These are phyloP conservation scores for Punctoribates punctum DNA, from an alignment of 2,888 invertebrate species.

Conservation along the genomic window DNA sequence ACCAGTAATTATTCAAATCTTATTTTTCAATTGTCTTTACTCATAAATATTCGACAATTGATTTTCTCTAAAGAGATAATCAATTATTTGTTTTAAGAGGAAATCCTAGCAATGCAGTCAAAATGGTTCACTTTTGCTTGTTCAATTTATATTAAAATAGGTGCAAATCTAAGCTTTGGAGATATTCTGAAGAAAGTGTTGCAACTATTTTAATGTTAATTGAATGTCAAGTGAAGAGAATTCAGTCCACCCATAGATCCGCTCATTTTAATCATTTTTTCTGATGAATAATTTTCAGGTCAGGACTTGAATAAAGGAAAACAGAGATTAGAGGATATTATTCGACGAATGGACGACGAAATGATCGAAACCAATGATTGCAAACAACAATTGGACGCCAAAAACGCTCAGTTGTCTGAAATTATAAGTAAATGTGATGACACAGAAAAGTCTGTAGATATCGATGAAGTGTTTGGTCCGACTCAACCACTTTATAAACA, in stretches of 20 bases:
- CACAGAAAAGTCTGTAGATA: slow-evolving; percentile 72
- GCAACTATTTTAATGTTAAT: too few relatives aligned
- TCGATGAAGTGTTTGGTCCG: slow-evolving; percentile 94
- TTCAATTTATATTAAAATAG: too few relatives aligned
- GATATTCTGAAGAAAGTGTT: too few relatives aligned
- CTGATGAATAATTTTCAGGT: slow-evolving; percentile 53
- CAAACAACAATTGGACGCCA: slow-evolving; percentile 64
- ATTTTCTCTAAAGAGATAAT: too few relatives aligned
- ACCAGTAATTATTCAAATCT: slow-evolving; percentile 58
- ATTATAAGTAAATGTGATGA: slow-evolving; percentile 68
- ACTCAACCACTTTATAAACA: slow-evolving; percentile 94
- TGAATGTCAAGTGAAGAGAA: too few relatives aligned
- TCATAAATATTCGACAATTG: too few relatives aligned
- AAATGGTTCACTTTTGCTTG: too few relatives aligned
- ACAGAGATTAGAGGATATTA: slow-evolving; percentile 71
- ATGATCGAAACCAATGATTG: slow-evolving; percentile 50
- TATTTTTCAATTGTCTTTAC: not conserved
- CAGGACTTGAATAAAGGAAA: slow-evolving; percentile 79
- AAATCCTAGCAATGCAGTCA: too few relatives aligned
- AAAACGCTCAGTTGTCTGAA: slow-evolving; percentile 77
- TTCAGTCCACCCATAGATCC: too few relatives aligned
- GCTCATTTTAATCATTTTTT: too few relatives aligned
- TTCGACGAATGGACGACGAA: slow-evolving; percentile 62
- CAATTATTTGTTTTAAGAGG: too few relatives aligned
- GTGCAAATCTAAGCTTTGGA: too few relatives aligned